These are phyloP conservation scores for Eumaeus atala DNA, from an alignment of 1,140 invertebrate genomes.

Conservation along the genomic window DNA sequence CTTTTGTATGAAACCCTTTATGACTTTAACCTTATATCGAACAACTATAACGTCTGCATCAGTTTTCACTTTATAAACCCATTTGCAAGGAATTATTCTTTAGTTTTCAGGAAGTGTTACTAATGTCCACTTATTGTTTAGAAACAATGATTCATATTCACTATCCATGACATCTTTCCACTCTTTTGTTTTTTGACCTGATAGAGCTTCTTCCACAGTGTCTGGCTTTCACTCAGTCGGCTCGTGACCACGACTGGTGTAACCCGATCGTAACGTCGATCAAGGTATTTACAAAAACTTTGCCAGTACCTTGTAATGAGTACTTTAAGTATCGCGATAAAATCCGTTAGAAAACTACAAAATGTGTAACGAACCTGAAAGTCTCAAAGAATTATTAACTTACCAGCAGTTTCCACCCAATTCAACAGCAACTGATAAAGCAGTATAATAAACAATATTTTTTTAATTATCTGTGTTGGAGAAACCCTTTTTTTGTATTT, in stretches of 20 bases:
- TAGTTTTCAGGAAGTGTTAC: conserved; percentile 20
- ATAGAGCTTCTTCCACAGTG: conserved; percentile 19
- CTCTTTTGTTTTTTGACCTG: conserved; percentile 21
- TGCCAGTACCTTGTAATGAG: too few relatives aligned
- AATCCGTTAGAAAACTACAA: conserved; percentile 5
- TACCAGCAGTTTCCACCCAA: conserved; percentile 9
- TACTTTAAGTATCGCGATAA: conserved; percentile 10
- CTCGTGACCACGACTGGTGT: too few relatives aligned
- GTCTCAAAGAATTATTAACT: too few relatives aligned
- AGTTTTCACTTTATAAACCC: conserved; percentile 1
- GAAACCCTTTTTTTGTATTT: conserved; percentile 3
- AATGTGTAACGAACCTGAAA: conserved; percentile 12
- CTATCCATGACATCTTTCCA: conserved; percentile 26
- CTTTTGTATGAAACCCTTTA: conserved; percentile 21
- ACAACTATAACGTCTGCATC: conserved; percentile 7
- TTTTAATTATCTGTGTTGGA: conserved; percentile 4
- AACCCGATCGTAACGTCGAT: too few relatives aligned
- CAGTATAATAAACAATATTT: conserved; percentile 16
- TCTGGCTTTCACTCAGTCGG: conserved; percentile 11
- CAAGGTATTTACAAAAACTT: too few relatives aligned
- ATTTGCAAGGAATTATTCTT: conserved; percentile 20
- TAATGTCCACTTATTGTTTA: conserved; percentile 29
- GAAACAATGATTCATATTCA: conserved; percentile 23
- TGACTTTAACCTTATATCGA: conserved; percentile 12
- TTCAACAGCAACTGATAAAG: conserved; percentile 2